Conservation (phyloP, 2,888 invertebrate genomes). For the Heliconius ismenius region DNA sequence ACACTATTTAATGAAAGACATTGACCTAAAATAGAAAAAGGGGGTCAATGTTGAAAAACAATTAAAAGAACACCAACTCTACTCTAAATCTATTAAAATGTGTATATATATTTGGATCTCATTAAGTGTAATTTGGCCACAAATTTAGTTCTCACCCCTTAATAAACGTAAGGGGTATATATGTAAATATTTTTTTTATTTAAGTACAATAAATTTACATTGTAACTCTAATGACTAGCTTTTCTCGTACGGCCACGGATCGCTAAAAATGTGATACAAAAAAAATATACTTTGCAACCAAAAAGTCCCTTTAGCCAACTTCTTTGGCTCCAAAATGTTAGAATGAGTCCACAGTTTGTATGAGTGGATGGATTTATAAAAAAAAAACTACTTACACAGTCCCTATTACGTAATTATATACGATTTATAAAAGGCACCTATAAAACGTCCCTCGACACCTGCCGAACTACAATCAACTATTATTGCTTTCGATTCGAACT, state of each 20-base stretch:
- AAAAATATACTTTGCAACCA: constrained; percentile 52
- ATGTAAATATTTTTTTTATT: constrained; percentile 72
- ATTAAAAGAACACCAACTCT: constrained; percentile 57
- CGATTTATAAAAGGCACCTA: constrained; percentile 79
- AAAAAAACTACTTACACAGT: constrained; percentile 71
- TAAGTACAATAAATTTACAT: constrained; percentile 76
- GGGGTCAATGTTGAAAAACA: constrained; percentile 47
- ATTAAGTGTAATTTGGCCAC: constrained; percentile 82
- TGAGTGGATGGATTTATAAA: constrained; percentile 71
- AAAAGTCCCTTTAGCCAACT: constrained; percentile 38
- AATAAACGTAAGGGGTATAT: constrained; percentile 69
- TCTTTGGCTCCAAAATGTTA: constrained; percentile 51
- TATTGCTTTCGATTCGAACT: constrained; percentile 63
- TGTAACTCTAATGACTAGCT: constrained; percentile 81
- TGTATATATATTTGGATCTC: constrained; percentile 81
- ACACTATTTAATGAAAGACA: constrained; percentile 3
- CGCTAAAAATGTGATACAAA: constrained; percentile 55
- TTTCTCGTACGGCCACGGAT: constrained; percentile 77
- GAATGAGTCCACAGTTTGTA: constrained; percentile 54
- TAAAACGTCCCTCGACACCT: constrained; percentile 72
- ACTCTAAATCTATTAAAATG: constrained; percentile 71
- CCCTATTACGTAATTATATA: constrained; percentile 65
- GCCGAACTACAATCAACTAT: constrained; percentile 67
- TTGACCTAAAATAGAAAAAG: constrained; percentile 21
- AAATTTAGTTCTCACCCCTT: constrained; percentile 75